These are phyloP conservation scores for Rana temporaria DNA, from an alignment of 2,113 vertebrate genomes.

Conservation along the genomic window DNA sequence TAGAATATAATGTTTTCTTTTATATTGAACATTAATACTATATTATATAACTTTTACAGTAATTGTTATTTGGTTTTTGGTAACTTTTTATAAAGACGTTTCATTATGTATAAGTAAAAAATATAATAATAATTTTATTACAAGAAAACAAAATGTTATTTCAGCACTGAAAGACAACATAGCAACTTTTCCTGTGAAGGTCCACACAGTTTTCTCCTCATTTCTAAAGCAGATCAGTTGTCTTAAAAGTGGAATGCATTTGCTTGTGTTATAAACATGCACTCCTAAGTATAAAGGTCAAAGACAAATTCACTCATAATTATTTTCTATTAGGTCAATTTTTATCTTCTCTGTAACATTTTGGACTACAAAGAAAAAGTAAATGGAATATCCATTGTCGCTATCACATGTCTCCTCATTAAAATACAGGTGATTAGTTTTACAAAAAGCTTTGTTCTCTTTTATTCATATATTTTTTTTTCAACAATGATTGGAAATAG, in stretches of 20 bases:
- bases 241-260: slow-evolving; percentile 71
- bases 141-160: background rate
- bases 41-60: too few relatives aligned
- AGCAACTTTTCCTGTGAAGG: background rate
- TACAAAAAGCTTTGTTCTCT: slow-evolving; percentile 67
- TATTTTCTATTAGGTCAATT: slow-evolving; percentile 77
- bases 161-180: background rate
- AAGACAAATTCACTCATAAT: slow-evolving; percentile 75
- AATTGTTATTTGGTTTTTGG: too few relatives aligned
- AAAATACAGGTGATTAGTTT: slow-evolving; percentile 63
- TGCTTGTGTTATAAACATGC: slow-evolving; percentile 70
- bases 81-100: too few relatives aligned
- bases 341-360: slow-evolving; percentile 72
- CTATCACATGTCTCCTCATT: slow-evolving; percentile 60
- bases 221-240: slow-evolving; percentile 61
- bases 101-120: background rate
- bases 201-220: slow-evolving; percentile 20
- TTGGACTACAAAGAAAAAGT: slow-evolving; percentile 65
- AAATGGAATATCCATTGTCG: slow-evolving; percentile 72
- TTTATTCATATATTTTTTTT: slow-evolving; percentile 73
- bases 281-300: slow-evolving; percentile 75
- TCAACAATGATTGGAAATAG: slow-evolving; percentile 73
- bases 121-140: background rate
- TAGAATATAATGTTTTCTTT: too few relatives aligned
- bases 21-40: too few relatives aligned